Conservation (phyloP, 1,140 invertebrate species). For the Dendroctonus valens region DNA sequence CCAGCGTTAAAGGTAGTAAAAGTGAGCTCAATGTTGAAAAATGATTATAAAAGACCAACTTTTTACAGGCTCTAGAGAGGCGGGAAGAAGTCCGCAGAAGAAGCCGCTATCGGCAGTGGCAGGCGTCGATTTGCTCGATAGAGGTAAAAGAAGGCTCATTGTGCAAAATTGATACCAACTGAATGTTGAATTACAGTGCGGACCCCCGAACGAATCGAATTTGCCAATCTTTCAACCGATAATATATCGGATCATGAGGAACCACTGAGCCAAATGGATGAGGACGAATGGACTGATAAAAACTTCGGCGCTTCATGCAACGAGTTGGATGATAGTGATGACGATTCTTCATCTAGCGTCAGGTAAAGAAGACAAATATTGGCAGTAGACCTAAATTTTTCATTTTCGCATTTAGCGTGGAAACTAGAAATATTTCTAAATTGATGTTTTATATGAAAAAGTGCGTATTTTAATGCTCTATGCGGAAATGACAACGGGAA, state of each 20-base stretch:
- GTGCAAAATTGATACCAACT: not conserved
- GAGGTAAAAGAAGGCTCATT: slow-evolving; percentile 46
- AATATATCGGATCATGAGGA: slow-evolving; percentile 68
- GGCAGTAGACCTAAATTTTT: too few relatives aligned
- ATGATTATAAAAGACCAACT: not conserved
- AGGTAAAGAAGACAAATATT: too few relatives aligned
- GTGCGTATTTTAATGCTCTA: too few relatives aligned
- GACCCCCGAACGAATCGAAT: slow-evolving; percentile 84
- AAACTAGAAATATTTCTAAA: too few relatives aligned
- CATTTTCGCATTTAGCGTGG: too few relatives aligned
- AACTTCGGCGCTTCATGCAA: slow-evolving; percentile 80
- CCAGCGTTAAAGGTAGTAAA: slow-evolving; percentile 32
- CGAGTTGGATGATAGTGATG: slow-evolving; percentile 70
- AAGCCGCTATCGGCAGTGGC: slow-evolving; percentile 53
- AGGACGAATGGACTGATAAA: slow-evolving; percentile 90
- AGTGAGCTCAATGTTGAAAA: not conserved
- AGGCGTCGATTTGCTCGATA: slow-evolving; percentile 60
- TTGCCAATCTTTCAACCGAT: slow-evolving; percentile 64
- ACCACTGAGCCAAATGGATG: slow-evolving; percentile 78
- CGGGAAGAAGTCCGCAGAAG: slow-evolving; percentile 42
- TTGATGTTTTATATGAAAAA: too few relatives aligned
- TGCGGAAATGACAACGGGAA: too few relatives aligned
- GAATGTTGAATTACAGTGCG: slow-evolving; percentile 46
- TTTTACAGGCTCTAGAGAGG: slow-evolving; percentile 16
- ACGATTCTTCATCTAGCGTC: slow-evolving; percentile 53